Percentiles rank a stretch among this genome's conserved stretches.
These are phyloP conservation scores for Scaptomyza montana DNA, from an alignment of 1,140 invertebrate genomes.

Conservation along the genomic window DNA sequence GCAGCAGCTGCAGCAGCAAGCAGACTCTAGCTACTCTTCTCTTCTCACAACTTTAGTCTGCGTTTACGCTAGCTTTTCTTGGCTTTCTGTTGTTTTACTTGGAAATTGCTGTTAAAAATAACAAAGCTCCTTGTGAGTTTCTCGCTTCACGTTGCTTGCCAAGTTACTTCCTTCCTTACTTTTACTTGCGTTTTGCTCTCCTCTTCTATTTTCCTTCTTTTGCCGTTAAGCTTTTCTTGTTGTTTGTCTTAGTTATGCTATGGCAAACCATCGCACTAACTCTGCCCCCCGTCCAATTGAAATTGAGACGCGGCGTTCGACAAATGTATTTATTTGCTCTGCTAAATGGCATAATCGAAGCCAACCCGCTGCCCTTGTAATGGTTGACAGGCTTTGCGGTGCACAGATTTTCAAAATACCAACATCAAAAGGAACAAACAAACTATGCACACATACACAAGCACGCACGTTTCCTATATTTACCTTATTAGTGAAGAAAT, in stretches of 20 bases:
- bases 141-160: slow-evolving; percentile 56
- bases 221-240: slow-evolving; percentile 37
- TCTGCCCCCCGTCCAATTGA: slow-evolving; percentile 37
- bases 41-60: background rate
- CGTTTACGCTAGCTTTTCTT: slow-evolving; percentile 28
- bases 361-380: slow-evolving; percentile 16
- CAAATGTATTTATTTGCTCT: slow-evolving; percentile 79
- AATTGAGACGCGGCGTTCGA: slow-evolving; percentile 68
- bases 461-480: slow-evolving; percentile 17
- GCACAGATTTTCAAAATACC: slow-evolving; percentile 40
- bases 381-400: slow-evolving; percentile 47
- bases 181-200: background rate
- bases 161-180: slow-evolving; percentile 65
- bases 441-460: slow-evolving; percentile 19
- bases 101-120: slow-evolving; percentile 80
- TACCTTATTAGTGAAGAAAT: slow-evolving; percentile 37
- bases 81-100: slow-evolving; percentile 74
- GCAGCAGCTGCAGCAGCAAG: slow-evolving; percentile 20
- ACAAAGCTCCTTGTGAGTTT: slow-evolving; percentile 70
- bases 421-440: slow-evolving; percentile 46
- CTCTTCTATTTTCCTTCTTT: background rate
- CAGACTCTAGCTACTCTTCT: background rate
- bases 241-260: slow-evolving; percentile 69
- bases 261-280: slow-evolving; percentile 3
- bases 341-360: slow-evolving; percentile 78